Evolutionary conservation across 2,888 invertebrate species (phyloP).

Genomic region (Thymelicus sylvestris): DNA sequence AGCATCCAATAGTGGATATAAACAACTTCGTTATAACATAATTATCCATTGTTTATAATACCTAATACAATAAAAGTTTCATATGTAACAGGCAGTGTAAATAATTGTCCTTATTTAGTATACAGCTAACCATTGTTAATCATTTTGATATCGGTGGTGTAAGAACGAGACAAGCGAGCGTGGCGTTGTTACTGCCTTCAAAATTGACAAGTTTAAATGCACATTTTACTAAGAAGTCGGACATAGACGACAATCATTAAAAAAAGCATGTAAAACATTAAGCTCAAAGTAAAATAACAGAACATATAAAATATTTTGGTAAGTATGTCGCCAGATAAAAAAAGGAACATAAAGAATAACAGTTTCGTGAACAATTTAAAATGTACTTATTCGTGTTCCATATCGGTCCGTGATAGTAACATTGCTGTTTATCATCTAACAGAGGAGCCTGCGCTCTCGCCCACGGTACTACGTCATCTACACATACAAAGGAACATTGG

Average conservation of each 20-base stretch:
- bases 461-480: slow-evolving; percentile 52
- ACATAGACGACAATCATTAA: slow-evolving; percentile 61
- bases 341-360: slow-evolving; percentile 39
- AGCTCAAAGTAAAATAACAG: slow-evolving; percentile 47
- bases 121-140: slow-evolving; percentile 5
- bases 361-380: slow-evolving; percentile 43
- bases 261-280: slow-evolving; percentile 54
- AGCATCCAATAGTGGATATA: slow-evolving; percentile 1
- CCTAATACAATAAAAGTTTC: slow-evolving; percentile 23
- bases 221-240: slow-evolving; percentile 62
- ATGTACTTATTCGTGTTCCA: slow-evolving; percentile 32
- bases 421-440: slow-evolving; percentile 39
- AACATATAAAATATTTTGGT: slow-evolving; percentile 37
- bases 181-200: slow-evolving; percentile 69
- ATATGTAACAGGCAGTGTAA: slow-evolving; percentile 36
- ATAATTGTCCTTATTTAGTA: slow-evolving; percentile 18
- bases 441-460: slow-evolving; percentile 46
- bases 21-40: slow-evolving; percentile 2
- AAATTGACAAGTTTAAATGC: slow-evolving; percentile 67
- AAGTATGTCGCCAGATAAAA: slow-evolving; percentile 37
- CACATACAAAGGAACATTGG: slow-evolving; percentile 58
- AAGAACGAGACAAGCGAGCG: slow-evolving; percentile 38
- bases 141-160: background rate
- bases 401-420: slow-evolving; percentile 37
- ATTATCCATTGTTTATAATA: slow-evolving; percentile 5